Evolutionary conservation across 37 sponge, comb jelly and placozoan genomes (phyloP), one percentile per base, ranked within the genome.

Genomic region (Ianthella basta): DNA sequence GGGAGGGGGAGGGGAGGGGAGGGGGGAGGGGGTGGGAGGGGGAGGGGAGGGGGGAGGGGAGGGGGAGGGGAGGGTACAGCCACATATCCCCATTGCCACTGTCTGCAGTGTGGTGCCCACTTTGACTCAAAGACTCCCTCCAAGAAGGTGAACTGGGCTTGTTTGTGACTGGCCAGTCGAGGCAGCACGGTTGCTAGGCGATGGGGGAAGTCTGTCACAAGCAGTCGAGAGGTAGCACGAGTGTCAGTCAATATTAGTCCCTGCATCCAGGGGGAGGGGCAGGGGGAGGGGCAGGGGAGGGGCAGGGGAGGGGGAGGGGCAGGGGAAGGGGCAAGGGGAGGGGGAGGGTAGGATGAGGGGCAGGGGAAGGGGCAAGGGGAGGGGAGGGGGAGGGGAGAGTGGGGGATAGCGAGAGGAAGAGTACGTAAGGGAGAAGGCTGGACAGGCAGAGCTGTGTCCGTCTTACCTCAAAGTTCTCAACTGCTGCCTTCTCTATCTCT

Each of bases 191-290:
- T 91, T 18, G 81, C 79, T 69, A 94, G 36, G 54, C 84, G 85
- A 29, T 89, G 89, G 29, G 95, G 91, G 53, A 94, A 94, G 80
- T 91, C 95, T 59, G 86, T 37, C n/a, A 94, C 55, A 24, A 94
- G 59, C 55, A 94, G 89, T 53, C 86, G 84, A 77, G 95, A 86
- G 33, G 95, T 91, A 0, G 85, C 91, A 20, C 41, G 30, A 12
- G 86, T 80, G 44, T 94, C 91, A 29, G 89, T 86, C 50, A 72
- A 74, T 6, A 94, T 44, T 38, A 93, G 73, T 40, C 84, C 80
- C 90, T 93, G 61, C 37, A 88, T 30, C 34, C 50, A 44, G 50
- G 50, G 50, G 50, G 50, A 44, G 50, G 27, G 32, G 35, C 3
- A 70, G 36, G 13, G 72, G 21, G 73, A 32, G 73, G 36, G 33